Conservation (phyloP, 2,797 vertebrate genomes). For the Benthosema pterotum region DNA sequence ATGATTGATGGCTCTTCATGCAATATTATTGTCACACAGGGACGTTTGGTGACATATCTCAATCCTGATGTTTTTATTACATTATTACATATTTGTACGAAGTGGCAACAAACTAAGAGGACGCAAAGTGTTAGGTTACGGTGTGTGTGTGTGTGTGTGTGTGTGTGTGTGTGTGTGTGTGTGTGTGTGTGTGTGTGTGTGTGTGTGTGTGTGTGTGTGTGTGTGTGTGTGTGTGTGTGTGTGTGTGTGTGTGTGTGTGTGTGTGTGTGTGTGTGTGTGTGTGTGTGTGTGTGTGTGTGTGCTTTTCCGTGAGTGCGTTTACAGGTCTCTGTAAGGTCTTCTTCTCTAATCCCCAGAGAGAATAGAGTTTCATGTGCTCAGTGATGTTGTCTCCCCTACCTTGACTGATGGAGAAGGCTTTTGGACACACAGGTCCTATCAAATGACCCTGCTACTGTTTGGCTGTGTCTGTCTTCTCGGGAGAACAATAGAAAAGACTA, state of each 20-base stretch:
- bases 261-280: constrained; percentile 16
- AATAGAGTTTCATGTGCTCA: constrained; percentile 36
- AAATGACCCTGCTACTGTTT: constrained; percentile 26
- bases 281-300: neutral
- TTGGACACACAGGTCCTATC: constrained; percentile 21
- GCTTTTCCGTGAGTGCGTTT: neutral
- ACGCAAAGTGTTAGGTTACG: neutral
- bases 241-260: constrained; percentile 11
- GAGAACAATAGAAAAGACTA: neutral
- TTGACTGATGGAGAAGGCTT: constrained; percentile 17
- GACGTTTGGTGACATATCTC: too few species aligned
- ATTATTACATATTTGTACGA: too few species aligned
- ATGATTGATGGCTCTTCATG: too few species aligned
- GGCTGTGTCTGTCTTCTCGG: constrained; percentile 26
- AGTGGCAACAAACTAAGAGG: neutral
- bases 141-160: constrained; percentile 2
- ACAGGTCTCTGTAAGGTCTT: constrained; percentile 28
- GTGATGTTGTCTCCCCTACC: constrained; percentile 25
- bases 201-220: neutral
- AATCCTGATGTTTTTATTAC: too few species aligned
- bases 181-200: neutral
- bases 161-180: neutral
- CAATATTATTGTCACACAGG: too few species aligned
- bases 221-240: constrained; percentile 7
- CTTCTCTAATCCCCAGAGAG: constrained; percentile 15